These are phyloP conservation scores for Ricordea florida DNA, from an alignment of 92 coral and sea anemone genomes.

Conservation along the genomic window DNA sequence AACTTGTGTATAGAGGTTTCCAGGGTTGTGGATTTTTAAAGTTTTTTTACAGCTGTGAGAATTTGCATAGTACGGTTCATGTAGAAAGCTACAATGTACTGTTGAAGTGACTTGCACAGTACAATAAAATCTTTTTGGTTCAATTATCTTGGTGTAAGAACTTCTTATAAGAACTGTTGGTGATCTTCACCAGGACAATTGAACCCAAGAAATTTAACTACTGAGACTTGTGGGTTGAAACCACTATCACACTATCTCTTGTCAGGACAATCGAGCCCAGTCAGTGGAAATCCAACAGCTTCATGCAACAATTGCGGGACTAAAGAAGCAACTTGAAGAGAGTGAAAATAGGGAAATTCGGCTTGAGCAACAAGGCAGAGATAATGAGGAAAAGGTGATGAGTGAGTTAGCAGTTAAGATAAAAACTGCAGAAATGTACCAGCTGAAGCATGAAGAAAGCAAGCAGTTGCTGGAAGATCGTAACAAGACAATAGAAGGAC, in stretches of 20 bases:
- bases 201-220: too few species aligned
- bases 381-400: conserved; percentile 97
- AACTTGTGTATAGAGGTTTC: too few species aligned
- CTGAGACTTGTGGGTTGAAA: too few species aligned
- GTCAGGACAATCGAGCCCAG: conserved; percentile 5
- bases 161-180: too few species aligned
- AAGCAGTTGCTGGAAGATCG: conserved; percentile 84
- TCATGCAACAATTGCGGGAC: conserved; percentile 50
- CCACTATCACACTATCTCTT: background rate
- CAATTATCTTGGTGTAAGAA: too few species aligned
- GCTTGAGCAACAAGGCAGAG: conserved; percentile 88
- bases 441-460: conserved; percentile 77
- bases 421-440: conserved; percentile 66
- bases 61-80: too few species aligned
- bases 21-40: too few species aligned
- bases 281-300: conserved; percentile 42
- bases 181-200: too few species aligned
- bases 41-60: too few species aligned
- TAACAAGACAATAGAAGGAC: conserved; percentile 79
- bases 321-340: conserved; percentile 62
- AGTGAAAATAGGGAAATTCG: conserved; percentile 72
- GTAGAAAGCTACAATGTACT: too few species aligned
- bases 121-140: too few species aligned
- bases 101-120: too few species aligned
- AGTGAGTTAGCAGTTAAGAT: conserved; percentile 87